Conservation (phyloP, 2,797 vertebrate genomes). For the Aratinga solstitialis region DNA sequence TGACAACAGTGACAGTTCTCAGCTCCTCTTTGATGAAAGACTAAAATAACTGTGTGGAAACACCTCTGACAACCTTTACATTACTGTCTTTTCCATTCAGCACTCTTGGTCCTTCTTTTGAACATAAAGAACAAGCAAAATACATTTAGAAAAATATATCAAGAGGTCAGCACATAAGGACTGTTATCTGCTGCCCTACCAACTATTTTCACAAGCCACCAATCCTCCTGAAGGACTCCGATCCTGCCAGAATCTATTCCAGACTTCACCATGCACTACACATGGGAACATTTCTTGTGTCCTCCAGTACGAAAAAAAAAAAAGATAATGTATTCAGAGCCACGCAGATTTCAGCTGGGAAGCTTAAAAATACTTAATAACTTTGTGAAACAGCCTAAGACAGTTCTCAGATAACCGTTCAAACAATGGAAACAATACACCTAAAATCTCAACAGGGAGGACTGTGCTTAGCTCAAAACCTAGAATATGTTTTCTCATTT, state of each 20-base stretch:
- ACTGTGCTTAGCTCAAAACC: conserved; percentile 61
- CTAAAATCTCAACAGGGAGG: conserved; percentile 63
- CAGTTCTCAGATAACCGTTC: neutral
- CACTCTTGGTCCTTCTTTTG: neutral
- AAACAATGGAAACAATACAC: neutral
- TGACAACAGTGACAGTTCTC: neutral
- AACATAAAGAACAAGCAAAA: neutral
- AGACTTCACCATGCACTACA: neutral
- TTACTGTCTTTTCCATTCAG: neutral
- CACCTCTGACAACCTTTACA: neutral
- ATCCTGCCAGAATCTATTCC: neutral
- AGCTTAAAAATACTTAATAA: neutral
- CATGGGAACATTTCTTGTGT: neutral
- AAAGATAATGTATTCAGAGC: neutral
- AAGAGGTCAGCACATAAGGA: neutral
- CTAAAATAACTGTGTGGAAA: neutral
- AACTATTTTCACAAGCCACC: neutral
- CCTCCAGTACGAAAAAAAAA: neutral
- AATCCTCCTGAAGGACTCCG: neutral
- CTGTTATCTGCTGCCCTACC: neutral
- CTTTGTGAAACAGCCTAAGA: conserved; percentile 11
- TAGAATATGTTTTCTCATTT: conserved; percentile 50
- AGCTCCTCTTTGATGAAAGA: neutral
- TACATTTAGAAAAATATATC: neutral
- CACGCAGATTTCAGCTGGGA: neutral